Evolutionary conservation across 2,797 vertebrate species (phyloP).

Genomic region (Dipus sagitta): DNA sequence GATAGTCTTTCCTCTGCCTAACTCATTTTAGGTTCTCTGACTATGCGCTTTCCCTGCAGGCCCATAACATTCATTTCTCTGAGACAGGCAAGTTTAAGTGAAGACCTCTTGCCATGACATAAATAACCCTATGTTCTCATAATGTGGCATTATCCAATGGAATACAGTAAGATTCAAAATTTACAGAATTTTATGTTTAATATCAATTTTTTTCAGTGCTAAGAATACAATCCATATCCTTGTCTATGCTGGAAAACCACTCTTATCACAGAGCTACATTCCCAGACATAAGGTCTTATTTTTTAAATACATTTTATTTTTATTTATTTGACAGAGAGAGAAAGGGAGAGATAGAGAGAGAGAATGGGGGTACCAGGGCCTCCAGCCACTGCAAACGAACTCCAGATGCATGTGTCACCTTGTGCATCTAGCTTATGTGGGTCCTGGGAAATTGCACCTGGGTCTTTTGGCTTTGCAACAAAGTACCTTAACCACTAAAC

Average conservation of each 20-base stretch:
- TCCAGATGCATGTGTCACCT: too few species aligned
- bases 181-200: neutral
- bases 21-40: constrained; percentile 10
- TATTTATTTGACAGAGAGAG: neutral
- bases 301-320: neutral
- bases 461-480: neutral
- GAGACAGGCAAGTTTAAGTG: neutral
- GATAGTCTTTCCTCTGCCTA: neutral
- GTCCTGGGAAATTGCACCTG: neutral
- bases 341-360: too few species aligned
- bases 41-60: neutral
- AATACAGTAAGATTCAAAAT: neutral
- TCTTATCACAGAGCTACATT: neutral
- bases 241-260: neutral
- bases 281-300: neutral
- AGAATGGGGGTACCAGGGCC: too few species aligned
- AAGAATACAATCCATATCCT: neutral
- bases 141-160: neutral
- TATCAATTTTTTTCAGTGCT: neutral
- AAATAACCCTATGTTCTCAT: neutral
- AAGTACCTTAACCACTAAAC: neutral
- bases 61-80: neutral
- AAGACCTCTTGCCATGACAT: neutral
- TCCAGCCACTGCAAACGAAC: too few species aligned
- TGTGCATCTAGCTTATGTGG: neutral